Evolutionary conservation across 2,888 invertebrate genomes (phyloP).

Genomic region (Thelaira solivaga): DNA sequence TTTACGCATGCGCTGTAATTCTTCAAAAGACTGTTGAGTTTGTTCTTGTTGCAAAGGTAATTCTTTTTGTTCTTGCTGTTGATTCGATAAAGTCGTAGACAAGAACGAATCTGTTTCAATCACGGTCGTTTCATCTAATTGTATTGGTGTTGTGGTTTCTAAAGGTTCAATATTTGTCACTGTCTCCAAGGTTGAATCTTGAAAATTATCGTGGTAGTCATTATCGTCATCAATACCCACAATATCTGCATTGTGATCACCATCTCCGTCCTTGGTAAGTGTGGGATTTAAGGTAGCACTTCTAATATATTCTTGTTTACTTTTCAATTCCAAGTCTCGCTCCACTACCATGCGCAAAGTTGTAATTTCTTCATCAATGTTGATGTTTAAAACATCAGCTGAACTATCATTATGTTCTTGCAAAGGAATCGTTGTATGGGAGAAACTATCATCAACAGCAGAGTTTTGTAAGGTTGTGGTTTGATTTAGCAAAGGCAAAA

Average conservation of each 20-base stretch:
- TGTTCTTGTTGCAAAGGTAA: conserved; percentile 40
- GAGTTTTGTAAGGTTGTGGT: conserved; percentile 24
- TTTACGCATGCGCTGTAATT: conserved; percentile 55
- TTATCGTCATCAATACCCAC: conserved; percentile 1
- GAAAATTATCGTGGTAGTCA: conserved; percentile 5
- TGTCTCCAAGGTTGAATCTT: conserved; percentile 59
- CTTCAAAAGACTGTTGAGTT: conserved; percentile 44
- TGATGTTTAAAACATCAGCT: not conserved
- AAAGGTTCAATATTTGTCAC: conserved; percentile 47
- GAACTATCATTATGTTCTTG: not conserved
- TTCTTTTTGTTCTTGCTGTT: conserved; percentile 22
- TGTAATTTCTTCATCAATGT: conserved; percentile 51
- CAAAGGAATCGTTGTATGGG: conserved; percentile 23
- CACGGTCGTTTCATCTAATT: conserved; percentile 64
- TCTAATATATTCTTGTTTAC: conserved; percentile 39
- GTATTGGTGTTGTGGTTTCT: conserved; percentile 55
- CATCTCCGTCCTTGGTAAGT: conserved; percentile 42
- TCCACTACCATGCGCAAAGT: conserved; percentile 31
- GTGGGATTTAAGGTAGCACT: conserved; percentile 37
- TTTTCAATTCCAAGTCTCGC: not conserved
- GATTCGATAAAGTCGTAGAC: not conserved
- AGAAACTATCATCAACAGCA: not conserved
- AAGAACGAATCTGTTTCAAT: conserved; percentile 41
- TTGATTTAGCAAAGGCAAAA: conserved; percentile 65
- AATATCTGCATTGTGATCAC: no score